A percentile compares a stretch with the other conserved stretches of the same genome.
Evolutionary conservation across 2,888 invertebrate species (phyloP).

Genomic region (Drosophila ezoana): DNA sequence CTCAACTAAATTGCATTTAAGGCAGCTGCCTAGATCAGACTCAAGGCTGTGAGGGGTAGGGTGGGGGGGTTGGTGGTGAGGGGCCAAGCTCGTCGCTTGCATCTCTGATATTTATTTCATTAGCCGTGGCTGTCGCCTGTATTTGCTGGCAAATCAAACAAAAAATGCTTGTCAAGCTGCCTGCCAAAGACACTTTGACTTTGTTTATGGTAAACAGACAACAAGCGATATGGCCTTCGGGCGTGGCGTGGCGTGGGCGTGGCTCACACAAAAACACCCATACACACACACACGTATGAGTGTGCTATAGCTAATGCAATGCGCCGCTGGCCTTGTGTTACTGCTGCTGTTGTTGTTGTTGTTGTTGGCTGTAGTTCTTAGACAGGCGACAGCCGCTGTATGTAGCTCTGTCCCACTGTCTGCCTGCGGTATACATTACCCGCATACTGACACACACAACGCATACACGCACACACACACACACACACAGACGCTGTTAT

Average conservation of each 20-base stretch:
- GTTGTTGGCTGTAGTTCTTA: slow-evolving; percentile 60
- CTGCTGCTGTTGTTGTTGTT: slow-evolving; percentile 13
- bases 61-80: background rate
- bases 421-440: slow-evolving; percentile 47
- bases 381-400: slow-evolving; percentile 59
- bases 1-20: slow-evolving; percentile 51
- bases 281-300: background rate
- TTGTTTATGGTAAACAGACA: slow-evolving; percentile 75
- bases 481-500: slow-evolving; percentile 20
- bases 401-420: slow-evolving; percentile 31
- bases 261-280: slow-evolving; percentile 20
- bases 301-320: slow-evolving; percentile 61
- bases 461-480: slow-evolving; percentile 19
- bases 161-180: slow-evolving; percentile 62
- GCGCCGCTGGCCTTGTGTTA: slow-evolving; percentile 54
- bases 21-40: slow-evolving; percentile 22
- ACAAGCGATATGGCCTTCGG: slow-evolving; percentile 67
- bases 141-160: slow-evolving; percentile 68
- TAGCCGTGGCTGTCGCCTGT: slow-evolving; percentile 44
- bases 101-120: slow-evolving; percentile 63
- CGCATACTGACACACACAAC: background rate
- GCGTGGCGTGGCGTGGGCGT: slow-evolving; percentile 49
- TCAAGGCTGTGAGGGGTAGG: background rate
- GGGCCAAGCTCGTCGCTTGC: slow-evolving; percentile 12
- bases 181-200: slow-evolving; percentile 75